Percentiles rank a stretch among this genome's conserved stretches.
phyloP scores from a whole-genome alignment of 1,140 invertebrate species.

The Micrasema longulum region DNA sequence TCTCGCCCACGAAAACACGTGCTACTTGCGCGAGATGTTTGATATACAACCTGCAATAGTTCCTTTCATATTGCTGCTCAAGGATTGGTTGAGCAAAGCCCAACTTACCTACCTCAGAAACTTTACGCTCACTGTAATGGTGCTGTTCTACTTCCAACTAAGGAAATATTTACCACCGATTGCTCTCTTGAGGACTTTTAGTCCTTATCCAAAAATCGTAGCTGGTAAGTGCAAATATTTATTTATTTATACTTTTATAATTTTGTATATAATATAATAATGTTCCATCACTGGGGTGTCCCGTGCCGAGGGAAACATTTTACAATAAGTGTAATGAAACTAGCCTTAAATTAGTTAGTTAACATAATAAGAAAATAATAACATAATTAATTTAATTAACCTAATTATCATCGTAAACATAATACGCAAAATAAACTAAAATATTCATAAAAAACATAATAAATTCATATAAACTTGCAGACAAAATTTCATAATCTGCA shows the following conservation, averaged over 20 bases:
- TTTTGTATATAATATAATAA: too few relatives aligned
- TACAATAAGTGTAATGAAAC: neutral
- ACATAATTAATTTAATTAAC: too few relatives aligned
- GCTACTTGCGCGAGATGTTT: conserved; percentile 63
- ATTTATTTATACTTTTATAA: too few relatives aligned
- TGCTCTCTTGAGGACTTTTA: neutral
- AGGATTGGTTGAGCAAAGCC: conserved; percentile 66
- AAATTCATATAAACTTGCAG: too few relatives aligned
- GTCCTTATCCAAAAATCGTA: neutral
- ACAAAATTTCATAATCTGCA: too few relatives aligned
- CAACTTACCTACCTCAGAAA: conserved; percentile 60
- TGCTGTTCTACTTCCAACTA: conserved; percentile 63
- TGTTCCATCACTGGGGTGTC: too few relatives aligned
- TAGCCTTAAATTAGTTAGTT: too few relatives aligned
- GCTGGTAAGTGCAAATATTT: conserved; percentile 8
- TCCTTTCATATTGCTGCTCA: conserved; percentile 62
- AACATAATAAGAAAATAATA: too few relatives aligned
- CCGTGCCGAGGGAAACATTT: too few relatives aligned
- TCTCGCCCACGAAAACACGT: conserved; percentile 69
- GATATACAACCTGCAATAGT: conserved; percentile 58
- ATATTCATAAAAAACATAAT: too few relatives aligned
- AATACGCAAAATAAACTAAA: too few relatives aligned
- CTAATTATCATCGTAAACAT: too few relatives aligned
- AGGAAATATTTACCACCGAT: conserved; percentile 55
- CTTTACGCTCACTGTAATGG: conserved; percentile 63